Evolutionary conservation across 2,797 vertebrate species (phyloP).

Genomic region (Chaetodon trifasciatus): DNA sequence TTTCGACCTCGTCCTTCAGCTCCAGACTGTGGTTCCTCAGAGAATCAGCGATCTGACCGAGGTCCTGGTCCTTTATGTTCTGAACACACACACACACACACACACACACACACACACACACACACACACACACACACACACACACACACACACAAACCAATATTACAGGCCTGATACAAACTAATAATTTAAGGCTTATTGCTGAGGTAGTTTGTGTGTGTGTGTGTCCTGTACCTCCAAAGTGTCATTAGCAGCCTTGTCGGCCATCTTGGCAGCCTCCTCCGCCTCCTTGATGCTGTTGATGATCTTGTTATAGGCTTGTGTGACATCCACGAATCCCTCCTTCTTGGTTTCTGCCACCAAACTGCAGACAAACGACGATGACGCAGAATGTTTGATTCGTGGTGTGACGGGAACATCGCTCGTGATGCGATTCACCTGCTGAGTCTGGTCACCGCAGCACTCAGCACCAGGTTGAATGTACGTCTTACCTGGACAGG

Average conservation of each 20-base stretch:
- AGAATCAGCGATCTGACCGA: slow-evolving; percentile 76
- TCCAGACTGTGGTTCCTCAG: slow-evolving; percentile 87
- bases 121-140: not conserved
- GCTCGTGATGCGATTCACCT: too few relatives aligned
- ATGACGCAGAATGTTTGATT: not conserved
- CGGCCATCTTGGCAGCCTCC: slow-evolving; percentile 84
- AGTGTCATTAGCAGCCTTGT: slow-evolving; percentile 77
- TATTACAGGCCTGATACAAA: not conserved
- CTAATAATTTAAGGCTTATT: not conserved
- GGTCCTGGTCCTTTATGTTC: slow-evolving; percentile 84
- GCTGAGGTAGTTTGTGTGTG: not conserved
- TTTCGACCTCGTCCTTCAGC: slow-evolving; percentile 82
- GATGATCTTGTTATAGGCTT: slow-evolving; percentile 90
- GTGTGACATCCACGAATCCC: slow-evolving; percentile 89
- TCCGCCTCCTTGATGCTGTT: slow-evolving; percentile 88
- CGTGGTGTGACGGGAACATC: too few relatives aligned
- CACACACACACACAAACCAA: not conserved
- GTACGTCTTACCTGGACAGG: slow-evolving; percentile 87
- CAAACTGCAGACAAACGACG: slow-evolving; percentile 81
- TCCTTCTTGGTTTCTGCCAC: slow-evolving; percentile 89
- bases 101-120: too few relatives aligned
- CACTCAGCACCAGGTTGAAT: not conserved
- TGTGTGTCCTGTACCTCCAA: slow-evolving; percentile 74
- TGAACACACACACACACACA: slow-evolving; percentile 71
- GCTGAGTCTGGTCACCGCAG: not conserved